Conservation (phyloP, 2,113 vertebrate species). For the Fulmarus glacialis region DNA sequence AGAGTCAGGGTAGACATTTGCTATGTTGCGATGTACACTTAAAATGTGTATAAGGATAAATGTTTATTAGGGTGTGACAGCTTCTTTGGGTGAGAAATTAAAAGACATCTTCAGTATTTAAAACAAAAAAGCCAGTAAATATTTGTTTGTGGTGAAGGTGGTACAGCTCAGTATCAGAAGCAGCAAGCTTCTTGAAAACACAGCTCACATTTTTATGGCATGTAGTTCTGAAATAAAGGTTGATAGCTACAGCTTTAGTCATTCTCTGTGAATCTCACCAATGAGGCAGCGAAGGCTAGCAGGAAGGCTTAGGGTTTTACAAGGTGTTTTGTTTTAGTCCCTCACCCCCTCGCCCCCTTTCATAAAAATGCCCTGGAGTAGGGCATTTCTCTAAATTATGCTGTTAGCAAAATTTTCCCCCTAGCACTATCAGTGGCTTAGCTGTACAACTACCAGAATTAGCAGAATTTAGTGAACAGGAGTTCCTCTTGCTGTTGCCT, state of each 20-base stretch:
- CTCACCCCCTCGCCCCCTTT: accelerated
- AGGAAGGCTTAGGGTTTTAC: neutral
- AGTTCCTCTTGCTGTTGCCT: neutral
- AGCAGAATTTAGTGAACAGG: neutral
- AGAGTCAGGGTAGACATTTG: neutral
- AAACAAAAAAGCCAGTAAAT: neutral
- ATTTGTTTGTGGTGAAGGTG: neutral
- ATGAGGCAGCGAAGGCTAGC: neutral
- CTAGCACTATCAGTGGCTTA: neutral
- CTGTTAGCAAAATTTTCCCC: neutral
- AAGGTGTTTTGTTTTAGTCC: neutral
- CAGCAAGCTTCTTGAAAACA: neutral
- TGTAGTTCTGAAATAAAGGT: neutral
- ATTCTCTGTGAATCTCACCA: neutral
- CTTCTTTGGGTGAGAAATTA: neutral
- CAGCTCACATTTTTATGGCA: neutral
- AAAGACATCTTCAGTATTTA: neutral
- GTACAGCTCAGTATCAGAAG: neutral
- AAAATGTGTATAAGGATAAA: neutral
- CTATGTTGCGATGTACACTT: neutral
- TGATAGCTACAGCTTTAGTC: neutral
- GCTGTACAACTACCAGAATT: neutral
- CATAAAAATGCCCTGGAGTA: neutral
- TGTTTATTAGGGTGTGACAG: neutral
- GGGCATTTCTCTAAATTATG: neutral